A percentile compares a stretch with the other conserved stretches of the same genome.
These are phyloP conservation scores for Heliconius himera DNA, from an alignment of 1,140 invertebrate genomes.

Conservation along the genomic window DNA sequence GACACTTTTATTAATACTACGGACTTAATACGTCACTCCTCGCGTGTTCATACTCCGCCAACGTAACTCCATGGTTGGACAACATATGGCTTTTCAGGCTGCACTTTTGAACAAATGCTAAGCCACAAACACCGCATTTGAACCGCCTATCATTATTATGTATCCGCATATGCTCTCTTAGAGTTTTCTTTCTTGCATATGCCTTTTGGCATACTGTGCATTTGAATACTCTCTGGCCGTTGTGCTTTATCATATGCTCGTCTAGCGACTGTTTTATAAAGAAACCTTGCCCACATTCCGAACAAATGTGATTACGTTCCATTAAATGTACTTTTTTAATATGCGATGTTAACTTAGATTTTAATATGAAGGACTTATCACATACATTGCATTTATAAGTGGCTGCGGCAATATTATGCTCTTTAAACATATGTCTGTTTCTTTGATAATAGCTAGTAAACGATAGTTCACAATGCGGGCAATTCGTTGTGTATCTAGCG, in stretches of 20 bases:
- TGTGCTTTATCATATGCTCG: constrained; percentile 71
- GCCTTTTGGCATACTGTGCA: constrained; percentile 77
- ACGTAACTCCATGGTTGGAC: constrained; percentile 66
- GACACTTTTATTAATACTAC: neutral
- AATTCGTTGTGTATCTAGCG: constrained; percentile 64
- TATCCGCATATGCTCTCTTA: constrained; percentile 80
- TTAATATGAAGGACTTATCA: constrained; percentile 65
- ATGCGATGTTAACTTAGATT: constrained; percentile 66
- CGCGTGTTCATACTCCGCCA: constrained; percentile 57
- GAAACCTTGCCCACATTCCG: constrained; percentile 64
- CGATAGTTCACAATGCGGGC: constrained; percentile 62
- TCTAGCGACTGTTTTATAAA: constrained; percentile 66
- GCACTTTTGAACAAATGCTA: constrained; percentile 71
- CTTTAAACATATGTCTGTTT: constrained; percentile 67
- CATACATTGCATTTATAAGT: constrained; percentile 73
- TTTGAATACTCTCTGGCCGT: constrained; percentile 61
- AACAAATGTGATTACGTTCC: constrained; percentile 68
- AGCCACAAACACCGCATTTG: constrained; percentile 71
- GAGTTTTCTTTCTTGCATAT: constrained; percentile 79
- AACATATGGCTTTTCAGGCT: constrained; percentile 71
- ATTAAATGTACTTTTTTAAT: constrained; percentile 72
- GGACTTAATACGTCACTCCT: constrained; percentile 16
- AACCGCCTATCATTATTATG: constrained; percentile 73
- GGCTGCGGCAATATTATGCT: constrained; percentile 55
- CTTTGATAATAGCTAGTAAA: constrained; percentile 71